These are phyloP conservation scores for Rynchops niger DNA, from an alignment of 2,113 vertebrate species.

Conservation along the genomic window DNA sequence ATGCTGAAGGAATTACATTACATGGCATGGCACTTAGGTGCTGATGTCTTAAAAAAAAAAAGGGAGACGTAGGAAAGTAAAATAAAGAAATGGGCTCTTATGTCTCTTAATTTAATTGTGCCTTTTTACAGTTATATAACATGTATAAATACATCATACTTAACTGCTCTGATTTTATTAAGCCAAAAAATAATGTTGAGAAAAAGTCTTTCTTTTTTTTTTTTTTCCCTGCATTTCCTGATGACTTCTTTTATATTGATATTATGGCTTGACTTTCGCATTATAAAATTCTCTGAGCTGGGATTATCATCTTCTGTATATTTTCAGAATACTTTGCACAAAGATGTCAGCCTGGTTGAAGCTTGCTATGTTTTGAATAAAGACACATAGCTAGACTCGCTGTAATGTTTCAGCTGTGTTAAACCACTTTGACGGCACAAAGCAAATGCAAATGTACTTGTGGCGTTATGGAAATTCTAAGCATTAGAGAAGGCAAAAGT, in stretches of 20 bases:
- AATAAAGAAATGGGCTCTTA: background rate
- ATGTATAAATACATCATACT: background rate
- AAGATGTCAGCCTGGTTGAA: background rate
- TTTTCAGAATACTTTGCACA: background rate
- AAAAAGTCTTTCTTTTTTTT: rapidly evolving
- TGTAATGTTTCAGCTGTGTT: background rate
- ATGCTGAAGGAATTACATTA: background rate
- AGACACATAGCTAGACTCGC: background rate
- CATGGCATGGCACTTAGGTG: background rate
- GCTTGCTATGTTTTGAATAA: background rate
- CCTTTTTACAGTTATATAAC: background rate
- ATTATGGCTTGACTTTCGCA: background rate
- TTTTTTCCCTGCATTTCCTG: background rate
- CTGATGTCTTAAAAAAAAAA: background rate
- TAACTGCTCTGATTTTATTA: background rate
- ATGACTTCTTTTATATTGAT: background rate
- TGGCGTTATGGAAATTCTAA: background rate
- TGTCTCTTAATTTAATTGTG: background rate
- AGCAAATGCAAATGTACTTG: background rate
- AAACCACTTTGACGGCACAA: background rate
- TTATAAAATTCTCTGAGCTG: background rate
- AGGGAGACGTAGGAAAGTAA: background rate
- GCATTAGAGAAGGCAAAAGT: background rate
- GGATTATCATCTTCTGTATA: background rate
- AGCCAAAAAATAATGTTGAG: background rate